Conservation (phyloP, 2,797 vertebrate species). For the Propithecus deckenii region DNA sequence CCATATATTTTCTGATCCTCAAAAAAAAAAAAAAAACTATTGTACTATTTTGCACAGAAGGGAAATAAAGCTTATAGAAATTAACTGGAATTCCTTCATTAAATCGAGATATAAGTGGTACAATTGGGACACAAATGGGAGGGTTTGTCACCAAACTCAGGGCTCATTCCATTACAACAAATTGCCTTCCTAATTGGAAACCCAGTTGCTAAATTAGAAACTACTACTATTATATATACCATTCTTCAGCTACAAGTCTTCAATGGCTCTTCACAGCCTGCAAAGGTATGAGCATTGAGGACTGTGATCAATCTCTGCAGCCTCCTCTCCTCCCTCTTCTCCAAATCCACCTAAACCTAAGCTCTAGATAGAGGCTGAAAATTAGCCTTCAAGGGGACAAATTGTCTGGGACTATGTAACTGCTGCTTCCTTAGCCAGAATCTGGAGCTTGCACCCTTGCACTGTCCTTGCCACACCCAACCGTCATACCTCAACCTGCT, state of each 20-base stretch:
- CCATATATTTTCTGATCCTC: not conserved
- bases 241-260: not conserved
- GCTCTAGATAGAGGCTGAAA: not conserved
- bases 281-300: not conserved
- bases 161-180: not conserved
- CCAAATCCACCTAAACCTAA: not conserved
- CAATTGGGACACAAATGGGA: not conserved
- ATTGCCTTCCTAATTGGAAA: conserved; percentile 38
- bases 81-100: conserved; percentile 24
- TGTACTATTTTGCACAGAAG: not conserved
- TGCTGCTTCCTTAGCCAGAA: not conserved
- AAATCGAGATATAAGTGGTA: conserved; percentile 46
- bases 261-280: not conserved
- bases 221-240: not conserved
- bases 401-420: not conserved
- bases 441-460: not conserved
- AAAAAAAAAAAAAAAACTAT: not conserved
- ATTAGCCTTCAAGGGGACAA: not conserved
- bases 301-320: not conserved
- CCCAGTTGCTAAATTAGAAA: not conserved
- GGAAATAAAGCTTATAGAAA: conserved; percentile 26
- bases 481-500: too few relatives aligned
- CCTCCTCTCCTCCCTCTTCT: not conserved
- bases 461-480: not conserved
- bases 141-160: conserved; percentile 10